Base-by-base conservation (phyloP, 2,113 vertebrate species). In the Chitala chitala region DNA sequence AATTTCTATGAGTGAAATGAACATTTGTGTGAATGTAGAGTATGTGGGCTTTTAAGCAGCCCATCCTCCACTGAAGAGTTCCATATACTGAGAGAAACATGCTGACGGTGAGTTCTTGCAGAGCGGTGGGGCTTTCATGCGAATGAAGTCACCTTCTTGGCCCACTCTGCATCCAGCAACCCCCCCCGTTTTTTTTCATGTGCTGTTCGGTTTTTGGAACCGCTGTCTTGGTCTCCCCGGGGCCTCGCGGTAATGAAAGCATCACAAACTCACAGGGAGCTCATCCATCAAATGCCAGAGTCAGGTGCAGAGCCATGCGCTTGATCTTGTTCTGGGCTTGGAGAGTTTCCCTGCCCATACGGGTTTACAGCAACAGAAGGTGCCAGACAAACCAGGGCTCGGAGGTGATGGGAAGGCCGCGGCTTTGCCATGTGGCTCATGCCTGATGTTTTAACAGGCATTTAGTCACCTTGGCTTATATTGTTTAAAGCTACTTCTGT, bases 81-180 rank as follows among this genome's bases (percentile, higher is more conserved):
- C 20, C 10, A 33, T 63, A 31, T 50, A 55, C 44, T 65, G 48
- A 26, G 42, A 71, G 56, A 42, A 66, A 66, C 68, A 48, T 78
- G 72, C 76, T 78, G 66, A 74, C 65, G 22, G 4, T 58, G 76
- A 63, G 76, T 17, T 78, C 71, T 68, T 55, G 31, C 38, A 9
- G 24, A 53, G 33, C 51, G 26, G 68, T 10, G 2, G 56, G 50
- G 56, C 51, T 71, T 63, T 70, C 12, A 15, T 65, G 7, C 29
- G 66, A 46, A 56, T 46, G 53, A 58, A 75, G 74, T 73, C 72
- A 64, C 72, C 72, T 64, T 24, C 40, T 73, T 73, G 72, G 56
- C 59, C 58, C 4, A 26, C 38, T 31, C 56, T 58, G 26, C 24
- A 50, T 69, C 7, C 56, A 40, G 24, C 20, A 33, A 56, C 42